Percentiles rank a stretch among this genome's conserved stretches.
These are phyloP conservation scores for Pycnomerus fuliginosus DNA, from an alignment of 2,888 invertebrate species.

Conservation along the genomic window DNA sequence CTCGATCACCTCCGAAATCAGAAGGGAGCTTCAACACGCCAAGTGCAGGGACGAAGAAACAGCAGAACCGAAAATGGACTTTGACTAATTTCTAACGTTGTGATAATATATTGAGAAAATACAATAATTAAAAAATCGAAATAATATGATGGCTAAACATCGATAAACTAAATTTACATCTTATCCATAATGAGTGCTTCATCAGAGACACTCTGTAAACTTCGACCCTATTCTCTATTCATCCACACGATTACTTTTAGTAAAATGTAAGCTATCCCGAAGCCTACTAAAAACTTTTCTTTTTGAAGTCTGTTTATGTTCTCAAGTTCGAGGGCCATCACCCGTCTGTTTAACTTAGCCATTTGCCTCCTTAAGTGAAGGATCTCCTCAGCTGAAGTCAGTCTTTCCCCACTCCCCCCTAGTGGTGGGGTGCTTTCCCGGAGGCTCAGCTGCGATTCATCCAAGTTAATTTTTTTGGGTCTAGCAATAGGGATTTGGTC, in stretches of 20 bases:
- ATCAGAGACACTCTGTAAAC: too few relatives aligned
- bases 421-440: conserved; percentile 43
- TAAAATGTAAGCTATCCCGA: conserved; percentile 82
- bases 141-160: too few relatives aligned
- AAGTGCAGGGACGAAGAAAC: conserved; percentile 65
- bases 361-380: conserved; percentile 82
- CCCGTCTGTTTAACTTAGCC: conserved; percentile 81
- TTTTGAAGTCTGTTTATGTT: conserved; percentile 80
- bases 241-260: conserved; percentile 86
- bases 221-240: conserved; percentile 57
- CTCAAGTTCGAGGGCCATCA: conserved; percentile 85
- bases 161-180: too few relatives aligned
- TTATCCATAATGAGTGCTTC: too few relatives aligned
- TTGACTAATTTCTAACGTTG: conserved; percentile 26
- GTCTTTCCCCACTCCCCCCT: conserved; percentile 55
- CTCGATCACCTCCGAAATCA: conserved; percentile 78
- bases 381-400: conserved; percentile 75
- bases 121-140: too few relatives aligned
- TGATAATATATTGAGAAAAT: conserved; percentile 10
- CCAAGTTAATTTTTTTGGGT: conserved; percentile 38
- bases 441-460: conserved; percentile 40
- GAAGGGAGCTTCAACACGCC: conserved; percentile 82
- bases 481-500: conserved; percentile 39
- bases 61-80: conserved; percentile 39
- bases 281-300: conserved; percentile 81